phyloP scores from a whole-genome alignment of 1,140 invertebrate species.

The Musca vetustissima region DNA sequence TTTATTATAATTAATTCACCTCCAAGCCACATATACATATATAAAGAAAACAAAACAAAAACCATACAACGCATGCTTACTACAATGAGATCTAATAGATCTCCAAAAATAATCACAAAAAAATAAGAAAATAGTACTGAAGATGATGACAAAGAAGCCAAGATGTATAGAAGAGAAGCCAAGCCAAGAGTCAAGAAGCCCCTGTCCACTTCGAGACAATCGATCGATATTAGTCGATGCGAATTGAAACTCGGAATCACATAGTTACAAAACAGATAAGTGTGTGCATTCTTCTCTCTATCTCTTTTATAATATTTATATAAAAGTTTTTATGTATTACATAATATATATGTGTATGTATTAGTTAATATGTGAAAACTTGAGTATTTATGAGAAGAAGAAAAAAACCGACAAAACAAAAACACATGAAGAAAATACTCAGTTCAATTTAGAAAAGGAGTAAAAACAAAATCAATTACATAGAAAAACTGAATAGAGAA shows the following conservation, averaged over 20 bases:
- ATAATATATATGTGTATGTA: constrained; percentile 10
- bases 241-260: too few relatives aligned
- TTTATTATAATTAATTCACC: constrained; percentile 12
- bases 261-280: not conserved
- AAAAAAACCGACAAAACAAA: too few relatives aligned
- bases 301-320: constrained; percentile 19
- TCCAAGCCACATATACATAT: too few relatives aligned
- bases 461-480: not conserved
- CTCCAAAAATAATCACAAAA: constrained; percentile 20
- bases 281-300: not conserved
- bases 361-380: constrained; percentile 13
- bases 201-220: too few relatives aligned
- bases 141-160: constrained; percentile 5
- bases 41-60: too few relatives aligned
- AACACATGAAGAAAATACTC: too few relatives aligned
- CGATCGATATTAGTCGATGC: too few relatives aligned
- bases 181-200: constrained; percentile 5
- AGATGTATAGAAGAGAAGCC: constrained; percentile 7
- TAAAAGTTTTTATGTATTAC: constrained; percentile 23
- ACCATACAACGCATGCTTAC: not conserved
- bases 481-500: not conserved
- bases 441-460: not conserved
- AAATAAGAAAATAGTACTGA: not conserved
- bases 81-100: constrained; percentile 15
- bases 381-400: too few relatives aligned